These are phyloP conservation scores for Urocolius indicus DNA, from an alignment of 2,113 vertebrate species.

Conservation along the genomic window DNA sequence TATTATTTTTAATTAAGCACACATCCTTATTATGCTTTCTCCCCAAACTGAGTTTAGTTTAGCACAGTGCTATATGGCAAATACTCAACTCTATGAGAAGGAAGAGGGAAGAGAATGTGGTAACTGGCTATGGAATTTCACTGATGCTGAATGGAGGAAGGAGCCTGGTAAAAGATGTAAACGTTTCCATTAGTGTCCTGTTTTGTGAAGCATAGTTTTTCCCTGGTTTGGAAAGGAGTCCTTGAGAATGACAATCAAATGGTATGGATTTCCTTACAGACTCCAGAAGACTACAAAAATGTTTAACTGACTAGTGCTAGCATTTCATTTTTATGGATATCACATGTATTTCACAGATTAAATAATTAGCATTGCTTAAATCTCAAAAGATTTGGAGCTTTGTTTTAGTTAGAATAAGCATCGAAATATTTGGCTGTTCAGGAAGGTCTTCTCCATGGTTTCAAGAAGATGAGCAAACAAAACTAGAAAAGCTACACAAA, in stretches of 20 bases:
- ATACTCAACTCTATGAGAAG: background rate
- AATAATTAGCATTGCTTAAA: slow-evolving; percentile 48
- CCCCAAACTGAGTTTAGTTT: background rate
- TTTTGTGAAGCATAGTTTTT: background rate
- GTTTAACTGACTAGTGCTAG: background rate
- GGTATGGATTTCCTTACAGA: background rate
- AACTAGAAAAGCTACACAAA: background rate
- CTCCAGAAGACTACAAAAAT: background rate
- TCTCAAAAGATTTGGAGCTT: background rate
- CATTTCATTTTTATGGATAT: background rate
- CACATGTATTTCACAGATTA: background rate
- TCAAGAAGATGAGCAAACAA: background rate
- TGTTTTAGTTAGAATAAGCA: background rate
- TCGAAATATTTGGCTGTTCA: background rate
- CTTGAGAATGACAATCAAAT: background rate
- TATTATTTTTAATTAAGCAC: background rate
- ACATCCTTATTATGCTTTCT: background rate
- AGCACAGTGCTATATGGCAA: fast-evolving
- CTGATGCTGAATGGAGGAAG: background rate
- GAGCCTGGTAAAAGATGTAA: background rate
- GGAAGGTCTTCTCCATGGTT: background rate
- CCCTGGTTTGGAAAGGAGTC: background rate
- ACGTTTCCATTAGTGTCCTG: background rate
- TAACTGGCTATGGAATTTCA: background rate
- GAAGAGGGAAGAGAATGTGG: background rate